Conservation (phyloP, 2,888 invertebrate genomes). For the Leucania comma region DNA sequence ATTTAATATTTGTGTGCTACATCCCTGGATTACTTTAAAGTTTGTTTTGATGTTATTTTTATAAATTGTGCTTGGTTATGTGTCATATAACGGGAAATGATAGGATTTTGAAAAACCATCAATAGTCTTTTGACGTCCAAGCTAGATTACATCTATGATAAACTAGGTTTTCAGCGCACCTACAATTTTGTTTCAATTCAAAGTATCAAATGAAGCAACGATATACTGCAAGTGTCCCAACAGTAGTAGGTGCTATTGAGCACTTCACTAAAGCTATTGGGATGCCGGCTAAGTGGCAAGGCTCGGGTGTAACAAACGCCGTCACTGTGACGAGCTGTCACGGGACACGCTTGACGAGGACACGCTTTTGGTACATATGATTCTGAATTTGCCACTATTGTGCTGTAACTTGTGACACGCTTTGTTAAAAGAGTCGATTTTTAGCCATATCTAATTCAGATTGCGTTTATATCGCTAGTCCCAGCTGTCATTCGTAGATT, state of each 20-base stretch:
- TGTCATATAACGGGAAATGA: background rate
- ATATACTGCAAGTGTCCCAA: background rate
- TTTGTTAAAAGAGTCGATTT: background rate
- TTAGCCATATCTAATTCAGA: too few relatives aligned
- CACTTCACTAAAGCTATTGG: slow-evolving; percentile 16
- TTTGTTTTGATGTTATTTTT: slow-evolving; percentile 29
- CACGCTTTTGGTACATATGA: slow-evolving; percentile 31
- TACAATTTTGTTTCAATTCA: background rate
- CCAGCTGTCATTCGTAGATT: too few relatives aligned
- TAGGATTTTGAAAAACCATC: background rate
- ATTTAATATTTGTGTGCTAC: slow-evolving; percentile 59
- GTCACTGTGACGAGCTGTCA: slow-evolving; percentile 28
- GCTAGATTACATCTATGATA: too few relatives aligned
- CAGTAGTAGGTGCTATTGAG: background rate
- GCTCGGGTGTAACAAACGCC: slow-evolving; percentile 44
- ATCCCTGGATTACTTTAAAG: slow-evolving; percentile 21
- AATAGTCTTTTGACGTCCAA: background rate
- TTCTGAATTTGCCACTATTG: slow-evolving; percentile 1
- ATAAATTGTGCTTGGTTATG: background rate
- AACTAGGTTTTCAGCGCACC: background rate
- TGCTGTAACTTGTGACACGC: too few relatives aligned
- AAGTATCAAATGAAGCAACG: background rate
- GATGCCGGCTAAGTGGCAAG: background rate
- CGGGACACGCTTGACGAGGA: slow-evolving; percentile 11
- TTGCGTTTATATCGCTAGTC: too few relatives aligned